Conservation (phyloP, 1,140 invertebrate genomes). For the Cecropterus lyciades region DNA sequence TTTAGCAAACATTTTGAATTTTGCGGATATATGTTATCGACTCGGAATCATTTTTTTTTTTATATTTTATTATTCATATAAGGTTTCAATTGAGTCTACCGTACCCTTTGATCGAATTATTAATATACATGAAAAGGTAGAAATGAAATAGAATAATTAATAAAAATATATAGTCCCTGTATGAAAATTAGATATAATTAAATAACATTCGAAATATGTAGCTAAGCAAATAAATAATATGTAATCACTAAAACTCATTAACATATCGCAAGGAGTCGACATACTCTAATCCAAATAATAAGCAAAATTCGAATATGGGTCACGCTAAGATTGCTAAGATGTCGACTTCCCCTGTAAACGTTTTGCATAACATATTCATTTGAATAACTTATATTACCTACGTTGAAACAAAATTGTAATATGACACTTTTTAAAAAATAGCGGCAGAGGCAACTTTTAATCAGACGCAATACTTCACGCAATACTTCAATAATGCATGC, state of each 20-base stretch:
- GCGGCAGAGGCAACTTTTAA: no score
- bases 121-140: no score
- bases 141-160: no score
- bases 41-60: no score
- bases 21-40: no score
- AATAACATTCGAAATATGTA: not conserved
- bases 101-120: no score
- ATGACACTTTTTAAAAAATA: not conserved
- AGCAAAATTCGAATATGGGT: not conserved
- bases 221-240: not conserved
- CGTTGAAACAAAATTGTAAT: not conserved
- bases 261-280: not conserved
- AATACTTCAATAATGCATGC: no score
- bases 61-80: no score
- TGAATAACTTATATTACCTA: not conserved
- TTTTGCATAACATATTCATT: slow-evolving; percentile 4
- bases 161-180: no score
- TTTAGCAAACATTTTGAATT: no score
- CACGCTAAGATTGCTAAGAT: slow-evolving; percentile 6
- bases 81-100: no score
- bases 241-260: slow-evolving; percentile 1
- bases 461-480: no score
- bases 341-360: not conserved
- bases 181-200: not conserved
- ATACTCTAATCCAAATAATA: slow-evolving; percentile 1